Conservation (phyloP, 1,140 invertebrate genomes). For the Laupala kohalensis region DNA sequence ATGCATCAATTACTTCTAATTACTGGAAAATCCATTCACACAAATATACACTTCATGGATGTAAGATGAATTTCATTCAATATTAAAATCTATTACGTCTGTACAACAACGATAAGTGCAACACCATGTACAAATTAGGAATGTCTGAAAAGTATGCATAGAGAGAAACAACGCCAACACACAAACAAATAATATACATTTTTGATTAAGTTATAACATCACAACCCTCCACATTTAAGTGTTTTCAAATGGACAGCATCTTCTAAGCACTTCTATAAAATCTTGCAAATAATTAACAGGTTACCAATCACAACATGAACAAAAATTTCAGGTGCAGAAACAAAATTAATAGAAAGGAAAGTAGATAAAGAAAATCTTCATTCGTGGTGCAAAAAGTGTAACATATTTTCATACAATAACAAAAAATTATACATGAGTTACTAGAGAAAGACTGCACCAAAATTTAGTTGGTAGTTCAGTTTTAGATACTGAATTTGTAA, state of each 20-base stretch:
- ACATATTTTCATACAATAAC: not conserved
- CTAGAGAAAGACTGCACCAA: not conserved
- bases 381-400: no score
- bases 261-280: constrained; percentile 5
- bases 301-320: not conserved
- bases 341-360: not conserved
- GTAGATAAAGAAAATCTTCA: not conserved
- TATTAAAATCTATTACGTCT: not conserved
- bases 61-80: not conserved
- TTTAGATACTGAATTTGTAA: no score
- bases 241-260: not conserved
- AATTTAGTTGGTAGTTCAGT: not conserved
- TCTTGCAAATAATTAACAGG: constrained; percentile 5
- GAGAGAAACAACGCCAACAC: not conserved
- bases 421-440: not conserved
- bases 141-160: not conserved
- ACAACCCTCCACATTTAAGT: not conserved
- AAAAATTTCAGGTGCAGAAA: not conserved
- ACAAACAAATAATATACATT: not conserved
- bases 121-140: not conserved
- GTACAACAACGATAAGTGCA: not conserved
- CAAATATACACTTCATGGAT: no score
- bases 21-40: no score
- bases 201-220: not conserved
- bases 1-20: no score